These are phyloP conservation scores for Caranx ignobilis DNA, from an alignment of 2,113 vertebrate species.

Conservation along the genomic window DNA sequence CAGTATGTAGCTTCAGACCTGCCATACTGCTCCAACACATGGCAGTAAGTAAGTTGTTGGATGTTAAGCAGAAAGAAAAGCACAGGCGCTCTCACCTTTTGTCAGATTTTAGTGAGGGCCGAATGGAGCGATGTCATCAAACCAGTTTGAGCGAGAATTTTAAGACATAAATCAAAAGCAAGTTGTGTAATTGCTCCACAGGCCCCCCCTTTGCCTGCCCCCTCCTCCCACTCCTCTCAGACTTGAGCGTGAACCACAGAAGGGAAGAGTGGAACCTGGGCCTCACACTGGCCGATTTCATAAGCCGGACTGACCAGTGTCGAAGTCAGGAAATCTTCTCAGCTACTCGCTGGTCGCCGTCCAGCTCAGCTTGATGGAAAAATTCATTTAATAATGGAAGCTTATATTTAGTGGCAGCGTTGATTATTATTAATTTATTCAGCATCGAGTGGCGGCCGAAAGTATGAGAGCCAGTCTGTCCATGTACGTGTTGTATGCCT, in stretches of 20 bases:
- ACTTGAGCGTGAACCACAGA: conserved; percentile 69
- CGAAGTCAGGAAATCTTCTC: conserved; percentile 63
- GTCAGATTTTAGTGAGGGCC: conserved; percentile 34
- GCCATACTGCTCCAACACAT: not conserved
- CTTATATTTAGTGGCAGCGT: conserved; percentile 43
- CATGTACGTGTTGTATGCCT: not conserved
- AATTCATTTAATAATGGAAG: conserved; percentile 54
- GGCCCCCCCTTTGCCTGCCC: not conserved
- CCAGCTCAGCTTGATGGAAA: conserved; percentile 70
- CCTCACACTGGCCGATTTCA: conserved; percentile 72
- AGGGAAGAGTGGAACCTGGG: conserved; percentile 72
- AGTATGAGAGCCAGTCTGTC: not conserved
- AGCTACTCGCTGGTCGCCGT: conserved; percentile 61
- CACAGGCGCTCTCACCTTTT: conserved; percentile 27
- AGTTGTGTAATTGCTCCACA: conserved; percentile 77
- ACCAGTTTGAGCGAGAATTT: conserved; percentile 72
- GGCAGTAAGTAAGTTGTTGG: not conserved
- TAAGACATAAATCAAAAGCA: conserved; percentile 70
- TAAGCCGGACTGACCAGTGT: conserved; percentile 57
- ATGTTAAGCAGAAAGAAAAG: conserved; percentile 19
- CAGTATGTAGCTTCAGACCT: conserved; percentile 1
- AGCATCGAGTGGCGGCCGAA: not conserved
- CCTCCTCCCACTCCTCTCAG: conserved; percentile 50
- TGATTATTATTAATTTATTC: conserved; percentile 26
- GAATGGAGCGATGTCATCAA: conserved; percentile 57